Percentiles rank a stretch among this genome's conserved stretches.
Conservation (phyloP, 53 echinoderm and acorn worm genomes). For the Apostichopus leukothele region DNA sequence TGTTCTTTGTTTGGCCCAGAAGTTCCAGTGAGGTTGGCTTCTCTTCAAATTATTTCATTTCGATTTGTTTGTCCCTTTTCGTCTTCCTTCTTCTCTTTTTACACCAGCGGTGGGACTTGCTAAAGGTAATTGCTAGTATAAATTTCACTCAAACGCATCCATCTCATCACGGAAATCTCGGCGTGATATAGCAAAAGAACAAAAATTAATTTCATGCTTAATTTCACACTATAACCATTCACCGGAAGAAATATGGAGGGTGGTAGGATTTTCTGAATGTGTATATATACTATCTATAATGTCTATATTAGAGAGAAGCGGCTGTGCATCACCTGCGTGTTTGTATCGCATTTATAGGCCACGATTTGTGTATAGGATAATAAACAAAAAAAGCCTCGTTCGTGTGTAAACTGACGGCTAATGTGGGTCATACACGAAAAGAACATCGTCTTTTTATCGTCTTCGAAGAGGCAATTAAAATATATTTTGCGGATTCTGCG, state of each 20-base stretch:
- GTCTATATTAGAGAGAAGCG: no score
- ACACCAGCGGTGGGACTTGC: neutral
- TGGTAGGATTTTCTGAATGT: neutral
- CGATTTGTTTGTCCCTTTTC: neutral
- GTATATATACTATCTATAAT: no score
- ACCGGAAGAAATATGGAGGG: neutral
- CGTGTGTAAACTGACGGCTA: no score
- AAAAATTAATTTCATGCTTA: neutral
- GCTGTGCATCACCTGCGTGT: no score
- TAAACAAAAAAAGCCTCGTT: no score
- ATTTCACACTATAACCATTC: neutral
- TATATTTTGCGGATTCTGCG: no score
- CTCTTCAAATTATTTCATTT: neutral
- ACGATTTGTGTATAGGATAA: no score
- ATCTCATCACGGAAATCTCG: neutral
- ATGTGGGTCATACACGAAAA: no score
- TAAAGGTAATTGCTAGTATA: neutral
- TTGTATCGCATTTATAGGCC: no score
- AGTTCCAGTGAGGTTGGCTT: neutral
- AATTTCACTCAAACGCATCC: neutral
- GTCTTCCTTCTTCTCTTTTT: no score
- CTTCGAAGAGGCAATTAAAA: no score
- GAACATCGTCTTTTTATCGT: no score
- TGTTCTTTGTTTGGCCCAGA: neutral
- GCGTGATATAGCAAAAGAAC: neutral